Conservation (phyloP, 2,797 vertebrate species). For the Lophius americanus region DNA sequence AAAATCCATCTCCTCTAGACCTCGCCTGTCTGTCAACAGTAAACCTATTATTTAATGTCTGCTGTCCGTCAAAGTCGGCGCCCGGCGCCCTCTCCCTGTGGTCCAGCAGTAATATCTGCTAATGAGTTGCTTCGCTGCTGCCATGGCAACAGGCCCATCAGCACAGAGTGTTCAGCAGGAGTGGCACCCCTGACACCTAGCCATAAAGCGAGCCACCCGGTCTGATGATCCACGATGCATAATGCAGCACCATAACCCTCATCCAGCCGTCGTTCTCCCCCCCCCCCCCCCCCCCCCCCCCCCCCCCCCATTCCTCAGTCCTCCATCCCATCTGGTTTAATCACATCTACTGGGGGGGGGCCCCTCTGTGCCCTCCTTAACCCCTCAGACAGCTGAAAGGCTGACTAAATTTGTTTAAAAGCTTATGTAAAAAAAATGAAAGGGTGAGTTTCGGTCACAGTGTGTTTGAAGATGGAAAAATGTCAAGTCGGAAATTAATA, state of each 20-base stretch:
- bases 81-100: not conserved
- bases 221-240: constrained; percentile 66
- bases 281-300: constrained; percentile 24
- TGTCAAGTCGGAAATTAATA: constrained; percentile 33
- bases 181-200: constrained; percentile 67
- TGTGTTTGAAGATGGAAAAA: constrained; percentile 27
- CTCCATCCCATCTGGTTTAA: constrained; percentile 59
- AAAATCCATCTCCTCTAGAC: constrained; percentile 1
- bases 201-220: constrained; percentile 54
- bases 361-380: constrained; percentile 5
- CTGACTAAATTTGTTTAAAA: constrained; percentile 2
- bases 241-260: constrained; percentile 67
- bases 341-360: constrained; percentile 32
- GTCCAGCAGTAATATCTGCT: constrained; percentile 63
- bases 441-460: constrained; percentile 9
- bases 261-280: constrained; percentile 33
- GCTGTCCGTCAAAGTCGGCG: constrained; percentile 54
- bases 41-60: constrained; percentile 46
- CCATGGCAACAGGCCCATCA: constrained; percentile 70
- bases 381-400: constrained; percentile 12
- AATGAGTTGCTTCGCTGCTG: constrained; percentile 70
- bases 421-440: not conserved
- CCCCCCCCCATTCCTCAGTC: constrained; percentile 9
- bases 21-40: constrained; percentile 26
- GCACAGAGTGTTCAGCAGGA: constrained; percentile 55